A percentile compares a stretch with the other conserved stretches of the same genome.
phyloP scores from a whole-genome alignment of 2,888 invertebrate species.

The Napeogenes inachia region DNA sequence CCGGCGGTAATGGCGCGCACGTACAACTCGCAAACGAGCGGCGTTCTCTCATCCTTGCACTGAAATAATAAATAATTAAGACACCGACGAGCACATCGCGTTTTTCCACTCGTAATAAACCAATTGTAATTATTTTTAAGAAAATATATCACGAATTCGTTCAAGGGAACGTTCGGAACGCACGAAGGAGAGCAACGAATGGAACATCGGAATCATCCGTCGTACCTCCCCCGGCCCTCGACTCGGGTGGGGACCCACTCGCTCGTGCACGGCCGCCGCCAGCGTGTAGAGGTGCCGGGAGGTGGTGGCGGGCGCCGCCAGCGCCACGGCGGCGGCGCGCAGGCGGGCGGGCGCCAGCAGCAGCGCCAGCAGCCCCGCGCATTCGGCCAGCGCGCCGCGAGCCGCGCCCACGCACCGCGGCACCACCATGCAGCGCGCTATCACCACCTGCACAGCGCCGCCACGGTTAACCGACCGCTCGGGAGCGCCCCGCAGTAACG shows the following conservation, averaged over 20 bases:
- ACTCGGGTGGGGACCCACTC: too few species aligned
- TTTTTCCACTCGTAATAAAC: too few species aligned
- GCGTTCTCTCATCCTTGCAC: constrained; percentile 76
- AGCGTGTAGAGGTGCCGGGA: constrained; percentile 83
- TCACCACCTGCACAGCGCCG: constrained; percentile 49
- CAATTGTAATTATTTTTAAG: too few species aligned
- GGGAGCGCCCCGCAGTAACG: too few species aligned
- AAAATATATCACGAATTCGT: too few species aligned
- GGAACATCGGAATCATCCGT: too few species aligned
- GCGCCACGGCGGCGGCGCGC: constrained; percentile 47
- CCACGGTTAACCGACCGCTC: too few species aligned
- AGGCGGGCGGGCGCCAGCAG: constrained; percentile 41
- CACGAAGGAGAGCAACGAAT: too few species aligned
- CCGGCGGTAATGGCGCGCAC: constrained; percentile 85
- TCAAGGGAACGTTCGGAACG: too few species aligned
- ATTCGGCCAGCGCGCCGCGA: constrained; percentile 52
- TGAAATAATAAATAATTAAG: constrained; percentile 44
- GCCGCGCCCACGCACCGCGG: constrained; percentile 44
- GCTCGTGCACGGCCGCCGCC: constrained; percentile 66
- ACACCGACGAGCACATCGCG: too few species aligned
- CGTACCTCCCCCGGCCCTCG: too few species aligned
- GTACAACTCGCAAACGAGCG: constrained; percentile 84
- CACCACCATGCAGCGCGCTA: constrained; percentile 68
- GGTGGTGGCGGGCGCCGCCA: constrained; percentile 78
- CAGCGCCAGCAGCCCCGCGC: constrained; percentile 50